Conservation (phyloP, 2,113 vertebrate species). For the Mionectes macconnelli region DNA sequence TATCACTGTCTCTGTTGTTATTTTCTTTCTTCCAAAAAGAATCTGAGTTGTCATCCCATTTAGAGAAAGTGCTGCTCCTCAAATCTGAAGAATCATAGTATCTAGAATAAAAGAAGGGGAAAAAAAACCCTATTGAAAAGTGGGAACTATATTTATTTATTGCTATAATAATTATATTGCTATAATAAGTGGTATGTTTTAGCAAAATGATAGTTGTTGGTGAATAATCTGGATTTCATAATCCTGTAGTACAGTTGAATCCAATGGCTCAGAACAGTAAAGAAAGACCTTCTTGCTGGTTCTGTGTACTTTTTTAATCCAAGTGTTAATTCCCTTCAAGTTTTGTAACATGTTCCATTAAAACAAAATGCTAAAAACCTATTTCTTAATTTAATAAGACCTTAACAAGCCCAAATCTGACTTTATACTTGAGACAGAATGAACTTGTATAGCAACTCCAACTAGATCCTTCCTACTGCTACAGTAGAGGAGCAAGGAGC, state of each 20-base stretch:
- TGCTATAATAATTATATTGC: background rate
- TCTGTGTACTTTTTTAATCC: background rate
- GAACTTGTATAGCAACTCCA: background rate
- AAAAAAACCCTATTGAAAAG: background rate
- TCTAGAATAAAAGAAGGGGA: conserved; percentile 34
- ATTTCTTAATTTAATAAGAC: background rate
- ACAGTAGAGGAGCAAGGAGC: background rate
- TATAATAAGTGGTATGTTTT: background rate
- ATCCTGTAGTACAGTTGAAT: background rate
- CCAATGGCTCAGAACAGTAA: background rate
- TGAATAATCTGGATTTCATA: background rate
- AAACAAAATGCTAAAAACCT: background rate
- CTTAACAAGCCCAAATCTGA: background rate
- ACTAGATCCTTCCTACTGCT: background rate
- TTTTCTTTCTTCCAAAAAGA: conserved; percentile 83
- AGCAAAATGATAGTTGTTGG: background rate
- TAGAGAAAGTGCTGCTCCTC: conserved; percentile 74
- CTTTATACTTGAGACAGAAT: background rate
- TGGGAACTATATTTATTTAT: background rate
- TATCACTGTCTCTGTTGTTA: conserved; percentile 74
- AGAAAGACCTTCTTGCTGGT: background rate
- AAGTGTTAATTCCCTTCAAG: background rate
- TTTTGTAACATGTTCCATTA: background rate
- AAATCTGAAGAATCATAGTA: conserved; percentile 77
- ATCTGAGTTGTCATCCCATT: conserved; percentile 80